Conservation (phyloP, 2,888 invertebrate genomes). For the Lasioglossum malachurum region DNA sequence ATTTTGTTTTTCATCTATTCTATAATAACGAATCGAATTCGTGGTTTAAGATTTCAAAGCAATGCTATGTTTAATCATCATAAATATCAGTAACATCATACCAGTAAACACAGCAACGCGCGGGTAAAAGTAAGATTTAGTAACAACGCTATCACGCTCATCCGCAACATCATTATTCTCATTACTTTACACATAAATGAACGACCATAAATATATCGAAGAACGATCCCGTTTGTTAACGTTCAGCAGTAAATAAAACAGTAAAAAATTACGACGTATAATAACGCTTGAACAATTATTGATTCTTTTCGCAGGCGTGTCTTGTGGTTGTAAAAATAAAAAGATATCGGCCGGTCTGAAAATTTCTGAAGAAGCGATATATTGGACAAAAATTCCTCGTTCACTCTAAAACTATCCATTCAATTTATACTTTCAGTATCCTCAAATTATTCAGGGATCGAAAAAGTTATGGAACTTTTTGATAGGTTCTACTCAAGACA, state of each 20-base stretch:
- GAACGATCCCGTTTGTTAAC: background rate
- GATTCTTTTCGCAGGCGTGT: background rate
- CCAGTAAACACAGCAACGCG: background rate
- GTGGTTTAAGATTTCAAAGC: background rate
- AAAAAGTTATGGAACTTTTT: conserved; percentile 1
- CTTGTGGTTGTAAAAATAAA: background rate
- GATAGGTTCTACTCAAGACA: background rate
- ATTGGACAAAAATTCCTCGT: background rate
- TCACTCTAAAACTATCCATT: too few species aligned
- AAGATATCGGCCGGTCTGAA: background rate
- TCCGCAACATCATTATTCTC: background rate
- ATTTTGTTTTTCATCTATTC: background rate
- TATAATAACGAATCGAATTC: background rate
- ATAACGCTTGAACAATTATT: background rate
- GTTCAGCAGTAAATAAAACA: background rate
- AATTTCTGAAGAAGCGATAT: background rate
- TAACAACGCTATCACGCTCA: background rate
- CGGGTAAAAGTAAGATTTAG: background rate
- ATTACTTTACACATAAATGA: background rate
- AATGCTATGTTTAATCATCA: background rate
- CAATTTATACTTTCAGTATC: background rate
- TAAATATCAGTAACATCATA: background rate
- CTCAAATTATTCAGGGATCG: background rate
- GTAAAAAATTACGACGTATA: background rate
- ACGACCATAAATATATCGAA: background rate